Evolutionary conservation across 2,888 invertebrate species (phyloP), one percentile per base, ranked within the genome.

Genomic region (Troglohyphantes excavatus): DNA sequence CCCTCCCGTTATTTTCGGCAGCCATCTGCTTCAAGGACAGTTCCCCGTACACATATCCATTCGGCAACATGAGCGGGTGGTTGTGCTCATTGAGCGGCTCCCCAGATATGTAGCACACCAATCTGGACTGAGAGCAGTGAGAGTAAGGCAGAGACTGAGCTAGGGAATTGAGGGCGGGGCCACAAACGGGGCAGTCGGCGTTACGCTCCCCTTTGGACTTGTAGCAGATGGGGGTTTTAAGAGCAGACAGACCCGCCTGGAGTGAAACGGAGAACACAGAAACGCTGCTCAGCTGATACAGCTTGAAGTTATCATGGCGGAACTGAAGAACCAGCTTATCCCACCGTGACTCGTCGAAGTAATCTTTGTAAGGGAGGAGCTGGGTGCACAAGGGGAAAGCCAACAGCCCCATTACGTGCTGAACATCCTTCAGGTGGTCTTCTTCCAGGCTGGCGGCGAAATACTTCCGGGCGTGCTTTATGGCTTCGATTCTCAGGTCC

Each of bases 41-140:
- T 94, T 98, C 97, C 11, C 98, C 98, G 93, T 98, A 99, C 89
- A 99, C 98, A 94, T 98, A 97, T 84, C 99, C 99, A 94, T 99
- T 99, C 91, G 99, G 99, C 94, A 99, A 95, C 96, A 98, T 98
- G 96, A 99, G 97, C 13, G 99, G 99, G 92, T 97, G 98, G 94
- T 99, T 99, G 94, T 99, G 97, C 93, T 99, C 99, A 94, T 99
- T 98, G 92, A 99, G 95, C 72, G 98, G 96, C 92, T 96, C 95
- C 33, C 98, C 97, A 90, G 97, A 97, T 92, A 99, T 96, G 93
- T 95, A 95, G 94, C 99, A 99, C 93, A 99, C 97, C 82, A 99
- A 95, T 82, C 98, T 96, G 91, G 98, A 98, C 94, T 99, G 99
- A 79, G 98, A 97, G 94, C 98, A 98, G 94, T 99, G 99, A 91